These are phyloP conservation scores for Andrena bucephala DNA, from an alignment of 2,888 invertebrate genomes.

Conservation along the genomic window DNA sequence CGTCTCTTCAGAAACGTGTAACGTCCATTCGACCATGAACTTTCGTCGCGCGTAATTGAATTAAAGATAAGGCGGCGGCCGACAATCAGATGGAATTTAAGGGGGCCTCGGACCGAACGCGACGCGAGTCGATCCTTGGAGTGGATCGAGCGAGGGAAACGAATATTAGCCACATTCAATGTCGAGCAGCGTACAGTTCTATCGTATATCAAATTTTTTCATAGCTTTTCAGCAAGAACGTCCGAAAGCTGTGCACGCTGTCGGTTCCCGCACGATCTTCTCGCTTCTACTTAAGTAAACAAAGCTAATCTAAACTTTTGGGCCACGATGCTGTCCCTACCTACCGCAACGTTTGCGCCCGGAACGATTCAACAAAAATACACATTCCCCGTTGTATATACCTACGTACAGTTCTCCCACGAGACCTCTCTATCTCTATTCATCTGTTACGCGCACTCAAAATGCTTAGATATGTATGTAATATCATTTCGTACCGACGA, in stretches of 20 bases:
- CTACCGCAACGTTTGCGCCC: slow-evolving; percentile 9
- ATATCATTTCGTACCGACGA: too few species aligned
- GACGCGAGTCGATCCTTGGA: background rate
- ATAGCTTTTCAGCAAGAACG: too few species aligned
- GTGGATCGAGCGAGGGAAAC: background rate
- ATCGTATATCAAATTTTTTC: too few species aligned
- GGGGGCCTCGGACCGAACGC: slow-evolving; percentile 31
- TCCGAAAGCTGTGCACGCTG: too few species aligned
- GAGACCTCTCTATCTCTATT: too few species aligned
- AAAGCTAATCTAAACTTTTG: background rate
- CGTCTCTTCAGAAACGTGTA: too few species aligned
- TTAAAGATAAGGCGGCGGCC: slow-evolving; percentile 60
- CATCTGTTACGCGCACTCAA: too few species aligned
- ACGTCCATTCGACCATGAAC: too few species aligned
- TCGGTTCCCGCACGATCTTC: background rate
- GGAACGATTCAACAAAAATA: slow-evolving; percentile 1
- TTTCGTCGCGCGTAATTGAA: slow-evolving; percentile 50
- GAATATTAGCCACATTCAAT: background rate
- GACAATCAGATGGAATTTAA: slow-evolving; percentile 62
- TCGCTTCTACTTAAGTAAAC: background rate
- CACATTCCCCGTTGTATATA: background rate
- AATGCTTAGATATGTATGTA: too few species aligned
- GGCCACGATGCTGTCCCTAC: background rate
- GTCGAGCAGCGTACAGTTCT: too few species aligned
- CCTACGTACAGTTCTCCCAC: too few species aligned